Evolutionary conservation across 92 coral and sea anemone genomes (phyloP).

Genomic region (Meandrina meandrites): DNA sequence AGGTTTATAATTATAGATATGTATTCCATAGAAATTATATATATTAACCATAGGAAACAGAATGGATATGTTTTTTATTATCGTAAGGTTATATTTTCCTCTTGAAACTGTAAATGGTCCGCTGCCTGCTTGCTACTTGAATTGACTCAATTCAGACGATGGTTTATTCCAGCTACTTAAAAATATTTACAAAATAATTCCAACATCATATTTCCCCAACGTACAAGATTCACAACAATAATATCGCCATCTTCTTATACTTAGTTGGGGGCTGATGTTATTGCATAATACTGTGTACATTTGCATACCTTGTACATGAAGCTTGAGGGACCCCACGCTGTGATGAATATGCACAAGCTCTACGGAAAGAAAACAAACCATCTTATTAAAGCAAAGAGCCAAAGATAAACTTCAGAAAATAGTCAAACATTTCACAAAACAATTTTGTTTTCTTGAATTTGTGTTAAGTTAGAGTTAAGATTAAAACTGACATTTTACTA

Average conservation of each 20-base stretch:
- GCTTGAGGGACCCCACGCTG: background rate
- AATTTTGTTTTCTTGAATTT: background rate
- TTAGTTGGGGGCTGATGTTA: background rate
- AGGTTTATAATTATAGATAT: background rate
- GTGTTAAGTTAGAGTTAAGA: background rate
- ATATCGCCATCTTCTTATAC: background rate
- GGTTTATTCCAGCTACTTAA: background rate
- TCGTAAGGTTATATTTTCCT: background rate
- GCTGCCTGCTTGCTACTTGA: background rate
- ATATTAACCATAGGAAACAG: background rate
- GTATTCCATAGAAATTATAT: background rate
- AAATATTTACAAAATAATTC: background rate
- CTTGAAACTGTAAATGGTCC: background rate
- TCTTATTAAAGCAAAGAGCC: background rate
- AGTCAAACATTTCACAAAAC: background rate
- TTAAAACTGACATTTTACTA: background rate
- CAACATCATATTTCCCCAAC: background rate
- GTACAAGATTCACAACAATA: no score
- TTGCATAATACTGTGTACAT: conserved; percentile 3
- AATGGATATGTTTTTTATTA: background rate
- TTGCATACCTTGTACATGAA: conserved; percentile 36
- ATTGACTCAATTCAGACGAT: background rate
- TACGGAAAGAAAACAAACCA: background rate
- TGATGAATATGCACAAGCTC: background rate
- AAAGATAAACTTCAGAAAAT: background rate